Evolutionary conservation across 2,888 invertebrate species (phyloP).

Genomic region (Folsomia candida): DNA sequence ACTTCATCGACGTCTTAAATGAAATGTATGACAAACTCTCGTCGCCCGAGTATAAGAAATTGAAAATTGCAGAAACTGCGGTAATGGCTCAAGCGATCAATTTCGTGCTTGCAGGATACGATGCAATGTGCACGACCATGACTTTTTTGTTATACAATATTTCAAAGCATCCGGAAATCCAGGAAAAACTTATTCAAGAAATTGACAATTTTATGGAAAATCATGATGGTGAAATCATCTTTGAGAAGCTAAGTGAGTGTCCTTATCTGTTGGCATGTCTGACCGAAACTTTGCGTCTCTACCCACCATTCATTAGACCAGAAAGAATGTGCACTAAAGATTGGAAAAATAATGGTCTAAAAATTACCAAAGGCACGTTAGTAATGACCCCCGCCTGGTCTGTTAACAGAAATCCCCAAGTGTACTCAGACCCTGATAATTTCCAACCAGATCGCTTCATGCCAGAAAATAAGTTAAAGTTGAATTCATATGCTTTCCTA

Average conservation of each 20-base stretch:
- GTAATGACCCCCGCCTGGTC: conserved; percentile 37
- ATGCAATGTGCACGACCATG: conserved; percentile 35
- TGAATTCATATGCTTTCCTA: conserved; percentile 29
- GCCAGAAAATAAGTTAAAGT: conserved; percentile 30
- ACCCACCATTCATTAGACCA: conserved; percentile 36
- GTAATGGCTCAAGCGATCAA: conserved; percentile 41
- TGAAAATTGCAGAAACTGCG: conserved; percentile 32
- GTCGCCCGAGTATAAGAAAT: conserved; percentile 27
- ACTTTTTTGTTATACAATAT: conserved; percentile 35
- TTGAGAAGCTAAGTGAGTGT: conserved; percentile 26
- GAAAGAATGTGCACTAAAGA: conserved; percentile 39
- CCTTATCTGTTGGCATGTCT: conserved; percentile 30
- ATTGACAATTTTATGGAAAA: conserved; percentile 30
- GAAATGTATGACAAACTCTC: conserved; percentile 32
- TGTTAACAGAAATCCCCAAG: conserved; percentile 23
- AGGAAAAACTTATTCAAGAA: conserved; percentile 39
- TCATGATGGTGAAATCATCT: conserved; percentile 31
- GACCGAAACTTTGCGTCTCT: conserved; percentile 30
- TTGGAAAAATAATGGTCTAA: conserved; percentile 31
- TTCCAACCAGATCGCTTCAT: conserved; percentile 31
- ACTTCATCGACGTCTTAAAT: conserved; percentile 40
- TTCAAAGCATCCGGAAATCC: conserved; percentile 34
- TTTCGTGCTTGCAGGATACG: conserved; percentile 41
- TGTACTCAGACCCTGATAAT: conserved; percentile 26
- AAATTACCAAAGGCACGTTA: conserved; percentile 26